phyloP scores from a whole-genome alignment of 2,888 invertebrate species.

The Saturnia pavonia region DNA sequence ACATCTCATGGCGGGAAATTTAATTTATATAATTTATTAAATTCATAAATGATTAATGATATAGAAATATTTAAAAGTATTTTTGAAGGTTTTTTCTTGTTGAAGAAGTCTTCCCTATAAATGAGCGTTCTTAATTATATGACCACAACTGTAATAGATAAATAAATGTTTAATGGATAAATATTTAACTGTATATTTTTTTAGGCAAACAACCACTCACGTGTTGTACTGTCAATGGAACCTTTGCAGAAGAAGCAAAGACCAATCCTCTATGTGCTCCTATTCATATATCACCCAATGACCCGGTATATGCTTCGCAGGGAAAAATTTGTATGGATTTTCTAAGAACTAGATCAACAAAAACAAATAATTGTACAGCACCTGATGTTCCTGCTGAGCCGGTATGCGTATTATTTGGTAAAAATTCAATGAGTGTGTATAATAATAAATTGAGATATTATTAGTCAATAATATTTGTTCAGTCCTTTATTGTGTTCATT shows the following conservation, averaged over 20 bases:
- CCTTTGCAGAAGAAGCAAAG: conserved; percentile 18
- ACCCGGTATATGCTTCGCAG: conserved; percentile 23
- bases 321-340: conserved; percentile 28
- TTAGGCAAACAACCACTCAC: conserved; percentile 17
- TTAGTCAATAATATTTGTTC: too few species aligned
- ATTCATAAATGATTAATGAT: too few species aligned
- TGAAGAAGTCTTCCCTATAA: too few species aligned
- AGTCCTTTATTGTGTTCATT: too few species aligned
- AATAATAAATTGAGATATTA: too few species aligned
- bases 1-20: too few species aligned
- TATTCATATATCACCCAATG: conserved; percentile 26
- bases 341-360: conserved; percentile 24
- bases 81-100: too few species aligned
- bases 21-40: too few species aligned
- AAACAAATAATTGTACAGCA: conserved; percentile 8
- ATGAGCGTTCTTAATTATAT: too few species aligned
- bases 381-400: conserved; percentile 20
- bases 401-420: conserved; percentile 20
- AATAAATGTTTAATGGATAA: not conserved
- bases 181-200: not conserved
- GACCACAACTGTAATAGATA: too few species aligned
- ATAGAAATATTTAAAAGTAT: too few species aligned
- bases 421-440: too few species aligned
- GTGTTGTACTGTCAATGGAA: conserved; percentile 27
- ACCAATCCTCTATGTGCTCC: conserved; percentile 28